Percentiles rank a stretch among this genome's conserved stretches.
phyloP scores from a whole-genome alignment of 2,888 invertebrate species.

The Cremastobaeus sp. region DNA sequence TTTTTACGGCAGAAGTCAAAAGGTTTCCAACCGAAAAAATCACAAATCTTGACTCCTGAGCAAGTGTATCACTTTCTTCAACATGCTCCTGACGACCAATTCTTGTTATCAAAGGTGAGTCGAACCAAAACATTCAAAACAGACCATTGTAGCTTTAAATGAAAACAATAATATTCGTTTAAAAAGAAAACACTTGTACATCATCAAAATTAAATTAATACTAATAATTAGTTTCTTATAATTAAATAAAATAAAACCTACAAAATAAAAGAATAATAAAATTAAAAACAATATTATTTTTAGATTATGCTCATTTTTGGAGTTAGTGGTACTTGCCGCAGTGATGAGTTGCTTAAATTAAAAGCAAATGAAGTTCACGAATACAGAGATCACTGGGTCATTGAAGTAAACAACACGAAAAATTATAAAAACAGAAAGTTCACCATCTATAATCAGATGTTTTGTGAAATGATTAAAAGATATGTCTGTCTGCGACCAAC shows the following conservation, averaged over 20 bases:
- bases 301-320: background rate
- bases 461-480: background rate
- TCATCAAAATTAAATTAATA: background rate
- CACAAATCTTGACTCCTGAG: background rate
- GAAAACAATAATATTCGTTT: too few relatives aligned
- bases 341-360: background rate
- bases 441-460: background rate
- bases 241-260: background rate
- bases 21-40: background rate
- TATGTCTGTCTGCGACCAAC: constrained; percentile 9
- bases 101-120: background rate
- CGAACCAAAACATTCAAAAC: too few relatives aligned
- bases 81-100: background rate
- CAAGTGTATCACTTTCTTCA: background rate
- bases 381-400: background rate
- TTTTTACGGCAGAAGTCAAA: background rate
- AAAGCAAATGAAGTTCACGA: background rate
- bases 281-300: background rate
- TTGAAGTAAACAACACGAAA: background rate
- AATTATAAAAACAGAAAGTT: background rate
- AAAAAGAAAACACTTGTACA: too few relatives aligned
- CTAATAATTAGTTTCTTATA: background rate
- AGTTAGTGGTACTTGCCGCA: background rate
- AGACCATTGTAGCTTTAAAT: too few relatives aligned
- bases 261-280: constrained; percentile 3